These are phyloP conservation scores for Cataglyphis cursor DNA, from an alignment of 2,888 invertebrate species.

Conservation along the genomic window DNA sequence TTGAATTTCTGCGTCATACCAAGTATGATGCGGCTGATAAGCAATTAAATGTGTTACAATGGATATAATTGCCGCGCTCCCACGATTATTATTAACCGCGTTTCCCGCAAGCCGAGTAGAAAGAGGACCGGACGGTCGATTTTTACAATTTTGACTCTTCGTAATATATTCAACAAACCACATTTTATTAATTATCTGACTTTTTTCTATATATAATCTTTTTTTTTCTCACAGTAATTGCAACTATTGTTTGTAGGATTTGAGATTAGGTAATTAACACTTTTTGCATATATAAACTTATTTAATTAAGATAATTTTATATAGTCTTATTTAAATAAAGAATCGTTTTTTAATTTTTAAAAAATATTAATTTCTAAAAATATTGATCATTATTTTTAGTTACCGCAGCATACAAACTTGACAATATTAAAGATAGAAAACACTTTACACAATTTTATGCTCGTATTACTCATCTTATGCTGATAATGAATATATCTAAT, in stretches of 20 bases:
- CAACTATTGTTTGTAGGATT: background rate
- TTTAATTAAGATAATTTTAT: background rate
- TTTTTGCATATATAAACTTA: background rate
- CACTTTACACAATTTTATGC: background rate
- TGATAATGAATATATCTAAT: background rate
- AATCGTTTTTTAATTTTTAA: background rate
- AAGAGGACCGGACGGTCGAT: slow-evolving; percentile 36
- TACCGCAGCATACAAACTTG: background rate
- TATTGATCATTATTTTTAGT: background rate
- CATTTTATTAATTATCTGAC: background rate
- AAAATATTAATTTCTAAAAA: background rate
- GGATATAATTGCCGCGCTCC: slow-evolving; percentile 84
- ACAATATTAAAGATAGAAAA: background rate
- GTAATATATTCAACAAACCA: background rate
- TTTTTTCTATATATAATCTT: background rate
- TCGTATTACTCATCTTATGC: background rate
- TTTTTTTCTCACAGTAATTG: background rate
- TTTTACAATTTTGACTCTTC: slow-evolving; percentile 43
- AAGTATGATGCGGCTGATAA: slow-evolving; percentile 80
- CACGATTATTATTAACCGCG: slow-evolving; percentile 82
- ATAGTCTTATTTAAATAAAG: background rate
- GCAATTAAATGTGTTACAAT: slow-evolving; percentile 83
- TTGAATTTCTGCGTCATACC: slow-evolving; percentile 44
- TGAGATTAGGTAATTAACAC: background rate
- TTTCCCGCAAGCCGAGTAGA: slow-evolving; percentile 69